Evolutionary conservation across 2,113 vertebrate species (phyloP), one percentile per base, ranked within the genome.

Genomic region (Ploceus nigricollis): DNA sequence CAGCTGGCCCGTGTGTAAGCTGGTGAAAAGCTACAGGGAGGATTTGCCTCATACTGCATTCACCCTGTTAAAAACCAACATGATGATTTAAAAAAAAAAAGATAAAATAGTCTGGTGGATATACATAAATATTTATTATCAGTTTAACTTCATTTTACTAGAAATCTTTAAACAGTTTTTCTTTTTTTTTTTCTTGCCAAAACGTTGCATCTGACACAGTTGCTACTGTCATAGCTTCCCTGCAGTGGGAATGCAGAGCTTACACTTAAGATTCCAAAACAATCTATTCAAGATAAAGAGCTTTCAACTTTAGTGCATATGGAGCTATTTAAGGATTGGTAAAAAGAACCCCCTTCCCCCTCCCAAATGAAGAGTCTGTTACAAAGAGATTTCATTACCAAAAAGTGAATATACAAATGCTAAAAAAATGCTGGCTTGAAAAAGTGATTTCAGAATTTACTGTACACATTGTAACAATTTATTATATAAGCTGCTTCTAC

Each of bases 401-500:
- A 92, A 95, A 97, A 95, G 84, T 97, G 89, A 96, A 97, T 96
- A 97, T 94, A 96, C 82, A 97, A 97, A 96, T 71, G 89, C 93
- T 95, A 94, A 71, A 60, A 94, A 97, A 96, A 78, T 93, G 95
- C 64, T 96, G 95, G 90, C 94, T 97, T 97, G 94, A 97, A 98
- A 98, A 98, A 96, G 91, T 97, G 95, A 96, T 97, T 97, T 97
- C 95, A 97, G 94, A 94, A 97, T 97, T 97, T 96, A 97, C 97
- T 98, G 96, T 98, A 98, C 98, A 98, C 44, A 79, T 97, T 95
- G 95, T 96, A 97, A 97, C 97, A 97, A 98, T 98, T 98, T 98
- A 97, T 98, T 98, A 98, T 97, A 98, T 97, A 95, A 96, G 96
- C 95, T 97, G 96, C 88, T 97, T 97, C 97, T 98, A 97, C 97